phyloP scores from a whole-genome alignment of 2,797 vertebrate genomes.

The Galago senegalensis region DNA sequence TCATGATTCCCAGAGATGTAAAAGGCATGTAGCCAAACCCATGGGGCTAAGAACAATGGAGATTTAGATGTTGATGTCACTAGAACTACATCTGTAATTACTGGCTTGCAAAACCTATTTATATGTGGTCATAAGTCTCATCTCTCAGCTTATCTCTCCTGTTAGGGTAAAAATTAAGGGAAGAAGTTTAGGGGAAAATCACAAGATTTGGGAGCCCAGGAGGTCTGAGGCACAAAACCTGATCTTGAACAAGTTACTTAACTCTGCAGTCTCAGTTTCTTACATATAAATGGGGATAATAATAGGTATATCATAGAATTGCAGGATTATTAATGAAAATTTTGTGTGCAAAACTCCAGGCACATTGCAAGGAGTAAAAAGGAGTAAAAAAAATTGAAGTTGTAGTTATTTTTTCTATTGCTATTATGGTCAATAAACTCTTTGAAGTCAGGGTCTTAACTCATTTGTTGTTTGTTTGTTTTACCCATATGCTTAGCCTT shows the following conservation, averaged over 20 bases:
- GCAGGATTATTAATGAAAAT: background rate
- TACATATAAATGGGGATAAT: background rate
- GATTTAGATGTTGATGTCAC: background rate
- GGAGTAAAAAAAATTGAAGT: background rate
- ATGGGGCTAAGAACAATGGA: background rate
- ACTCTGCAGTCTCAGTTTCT: background rate
- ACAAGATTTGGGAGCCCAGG: background rate
- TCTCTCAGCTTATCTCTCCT: background rate
- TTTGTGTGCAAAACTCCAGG: background rate
- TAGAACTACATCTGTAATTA: background rate
- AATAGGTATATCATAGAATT: background rate
- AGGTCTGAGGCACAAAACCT: background rate
- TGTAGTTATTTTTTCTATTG: constrained; percentile 33
- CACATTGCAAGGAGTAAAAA: background rate
- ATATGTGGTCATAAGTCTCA: background rate
- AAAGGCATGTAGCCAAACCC: background rate
- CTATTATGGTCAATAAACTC: background rate
- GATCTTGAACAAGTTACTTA: background rate
- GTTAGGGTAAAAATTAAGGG: background rate
- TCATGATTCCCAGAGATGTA: background rate
- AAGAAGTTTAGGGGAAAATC: background rate
- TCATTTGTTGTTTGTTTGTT: background rate
- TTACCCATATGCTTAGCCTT: background rate
- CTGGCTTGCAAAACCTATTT: background rate
- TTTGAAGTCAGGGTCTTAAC: background rate